These are phyloP conservation scores for Odocoileus virginianus DNA, from an alignment of 2,113 vertebrate species.

Conservation along the genomic window DNA sequence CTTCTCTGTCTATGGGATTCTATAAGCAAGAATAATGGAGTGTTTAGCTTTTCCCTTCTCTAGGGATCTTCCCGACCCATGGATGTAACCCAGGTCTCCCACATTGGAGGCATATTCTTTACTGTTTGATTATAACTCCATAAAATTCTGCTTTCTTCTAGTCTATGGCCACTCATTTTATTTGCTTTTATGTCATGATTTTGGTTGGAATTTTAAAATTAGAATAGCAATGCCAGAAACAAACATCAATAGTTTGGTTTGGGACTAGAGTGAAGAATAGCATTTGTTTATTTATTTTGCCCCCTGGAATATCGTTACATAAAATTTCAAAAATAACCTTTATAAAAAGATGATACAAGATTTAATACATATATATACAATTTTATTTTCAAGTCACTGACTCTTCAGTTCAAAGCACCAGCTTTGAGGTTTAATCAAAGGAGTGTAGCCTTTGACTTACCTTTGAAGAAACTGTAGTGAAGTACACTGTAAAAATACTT, in stretches of 20 bases:
- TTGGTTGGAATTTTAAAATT: neutral
- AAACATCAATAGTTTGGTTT: neutral
- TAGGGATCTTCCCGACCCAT: neutral
- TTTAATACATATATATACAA: neutral
- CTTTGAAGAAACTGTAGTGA: conserved; percentile 48
- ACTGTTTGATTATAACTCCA: neutral
- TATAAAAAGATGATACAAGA: neutral
- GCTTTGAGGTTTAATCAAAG: conserved; percentile 63
- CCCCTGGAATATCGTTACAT: neutral
- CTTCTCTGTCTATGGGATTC: neutral
- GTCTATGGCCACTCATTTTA: neutral
- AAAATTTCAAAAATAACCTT: neutral
- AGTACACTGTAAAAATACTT: neutral
- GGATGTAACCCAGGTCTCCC: neutral
- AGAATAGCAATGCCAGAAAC: neutral
- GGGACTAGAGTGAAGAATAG: neutral
- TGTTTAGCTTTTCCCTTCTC: neutral
- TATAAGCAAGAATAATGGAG: neutral
- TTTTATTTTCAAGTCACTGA: conserved; percentile 16
- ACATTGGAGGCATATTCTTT: neutral
- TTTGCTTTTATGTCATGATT: neutral
- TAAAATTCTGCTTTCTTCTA: neutral
- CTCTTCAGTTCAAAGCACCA: conserved; percentile 31
- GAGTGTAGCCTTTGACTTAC: neutral
- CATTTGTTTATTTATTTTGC: neutral